Base-by-base conservation (phyloP, 53 echinoderm and acorn worm genomes). In the Henricia sp. region DNA sequence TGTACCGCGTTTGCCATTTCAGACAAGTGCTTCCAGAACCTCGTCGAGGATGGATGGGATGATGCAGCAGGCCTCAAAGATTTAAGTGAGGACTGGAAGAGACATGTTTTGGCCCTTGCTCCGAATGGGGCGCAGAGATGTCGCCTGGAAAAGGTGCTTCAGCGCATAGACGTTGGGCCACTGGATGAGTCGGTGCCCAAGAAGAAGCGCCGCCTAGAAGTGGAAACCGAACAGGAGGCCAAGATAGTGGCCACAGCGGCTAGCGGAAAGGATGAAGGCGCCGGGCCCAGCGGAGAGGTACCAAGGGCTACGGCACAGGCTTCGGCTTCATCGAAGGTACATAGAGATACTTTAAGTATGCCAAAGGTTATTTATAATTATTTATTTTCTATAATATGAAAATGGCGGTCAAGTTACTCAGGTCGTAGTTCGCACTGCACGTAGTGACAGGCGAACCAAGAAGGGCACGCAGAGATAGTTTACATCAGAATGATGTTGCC, bases 21-120 rank as follows among this genome's bases (percentile, higher is more conserved):
- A n/a, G n/a, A n/a, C n/a, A 66, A 37, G 37, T 66, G 66, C 21
- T 66, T 66, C 66, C 17, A 35, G 38, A 38, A 36, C 6, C 19
- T 66, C 16, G 37, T 66, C 14, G 66, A 66, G 37, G 66, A 66
- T 17, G 66, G 66, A 35, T 66, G 66, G 66, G 66, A 66, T 37
- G 66, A 66, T 34, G 66, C 21, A 3, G 36, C 35, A 5, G 37
- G 38, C 37, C 20, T 66, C 1, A 20, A 14, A 16, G 66, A 66
- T 20, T 17, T 37, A 20, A 36, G 37, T 16, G 37, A 17, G 2
- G 66, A 6, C 27, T 66, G 66, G 66, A 66, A 66, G 37, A 38
- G 17, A n/a, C 66, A 66, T 37, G 37, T 66, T 17, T 20, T 35
- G 2, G 37, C 36, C 66, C 38, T 66, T 4, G 66, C 66, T 16